These are phyloP conservation scores for Chamaetylas fuelleborni DNA, from an alignment of 2,113 vertebrate genomes.

Conservation along the genomic window DNA sequence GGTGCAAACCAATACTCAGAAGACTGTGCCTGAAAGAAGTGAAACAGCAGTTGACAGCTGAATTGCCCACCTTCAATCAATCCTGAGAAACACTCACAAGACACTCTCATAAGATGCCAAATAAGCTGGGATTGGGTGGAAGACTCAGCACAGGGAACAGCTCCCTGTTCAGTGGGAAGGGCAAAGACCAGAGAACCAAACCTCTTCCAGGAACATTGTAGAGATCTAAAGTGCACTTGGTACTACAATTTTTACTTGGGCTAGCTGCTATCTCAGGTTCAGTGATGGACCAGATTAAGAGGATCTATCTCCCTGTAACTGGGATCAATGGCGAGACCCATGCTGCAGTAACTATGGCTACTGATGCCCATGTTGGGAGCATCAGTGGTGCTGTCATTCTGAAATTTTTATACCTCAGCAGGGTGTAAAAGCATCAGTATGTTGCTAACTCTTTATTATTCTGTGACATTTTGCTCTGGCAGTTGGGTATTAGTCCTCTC, in stretches of 20 bases:
- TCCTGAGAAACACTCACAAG: not conserved
- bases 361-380: not conserved
- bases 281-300: not conserved
- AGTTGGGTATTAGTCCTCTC: not conserved
- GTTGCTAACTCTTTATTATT: not conserved
- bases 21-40: not conserved
- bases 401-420: not conserved
- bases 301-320: not conserved
- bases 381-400: not conserved
- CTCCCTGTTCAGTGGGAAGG: not conserved
- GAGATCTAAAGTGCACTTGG: not conserved
- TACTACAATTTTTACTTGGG: not conserved
- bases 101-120: not conserved
- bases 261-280: not conserved
- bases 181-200: not conserved
- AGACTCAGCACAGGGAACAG: not conserved
- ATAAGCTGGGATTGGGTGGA: not conserved
- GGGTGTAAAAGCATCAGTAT: not conserved
- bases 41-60: not conserved
- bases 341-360: not conserved
- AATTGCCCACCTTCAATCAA: not conserved
- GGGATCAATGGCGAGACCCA: not conserved
- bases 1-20: not conserved
- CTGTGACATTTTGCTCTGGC: constrained; percentile 14
- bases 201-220: fast-evolving